Conservation (phyloP, 1,140 invertebrate species). For the Drosophila parabipectinata region DNA sequence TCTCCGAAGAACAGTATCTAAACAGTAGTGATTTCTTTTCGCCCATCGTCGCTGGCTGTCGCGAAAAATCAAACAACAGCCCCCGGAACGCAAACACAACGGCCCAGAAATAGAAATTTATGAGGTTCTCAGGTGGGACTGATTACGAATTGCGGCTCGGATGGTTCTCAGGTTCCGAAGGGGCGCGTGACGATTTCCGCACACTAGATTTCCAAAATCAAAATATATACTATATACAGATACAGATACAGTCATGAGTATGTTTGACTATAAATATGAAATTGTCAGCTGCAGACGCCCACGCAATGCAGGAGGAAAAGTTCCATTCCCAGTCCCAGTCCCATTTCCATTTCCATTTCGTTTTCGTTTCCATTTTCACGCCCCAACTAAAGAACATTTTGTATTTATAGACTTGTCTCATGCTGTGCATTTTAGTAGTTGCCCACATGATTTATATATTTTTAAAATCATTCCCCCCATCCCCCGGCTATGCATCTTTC, state of each 20-base stretch:
- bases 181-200: slow-evolving; percentile 51
- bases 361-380: slow-evolving; percentile 64
- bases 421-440: slow-evolving; percentile 82
- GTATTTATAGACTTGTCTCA: slow-evolving; percentile 83
- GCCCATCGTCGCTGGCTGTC: slow-evolving; percentile 38
- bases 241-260: slow-evolving; percentile 6
- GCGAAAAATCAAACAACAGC: slow-evolving; percentile 21
- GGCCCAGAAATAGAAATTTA: slow-evolving; percentile 62
- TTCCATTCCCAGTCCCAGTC: slow-evolving; percentile 28
- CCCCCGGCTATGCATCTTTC: slow-evolving; percentile 17
- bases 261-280: slow-evolving; percentile 67
- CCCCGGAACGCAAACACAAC: slow-evolving; percentile 1
- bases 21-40: slow-evolving; percentile 78
- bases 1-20: slow-evolving; percentile 76
- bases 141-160: slow-evolving; percentile 51
- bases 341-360: slow-evolving; percentile 24
- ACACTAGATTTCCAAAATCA: slow-evolving; percentile 37
- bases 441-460: slow-evolving; percentile 81
- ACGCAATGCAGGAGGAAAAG: slow-evolving; percentile 55
- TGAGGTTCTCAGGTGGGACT: slow-evolving; percentile 77
- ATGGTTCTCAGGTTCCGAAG: slow-evolving; percentile 22
- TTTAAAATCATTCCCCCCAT: slow-evolving; percentile 67
- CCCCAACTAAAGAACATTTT: slow-evolving; percentile 45
- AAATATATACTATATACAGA: slow-evolving; percentile 6
- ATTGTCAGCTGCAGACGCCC: slow-evolving; percentile 79